A percentile compares a stretch with the other conserved stretches of the same genome.
Evolutionary conservation across 1,140 invertebrate genomes (phyloP).

Genomic region (Temnothorax nylanderi): DNA sequence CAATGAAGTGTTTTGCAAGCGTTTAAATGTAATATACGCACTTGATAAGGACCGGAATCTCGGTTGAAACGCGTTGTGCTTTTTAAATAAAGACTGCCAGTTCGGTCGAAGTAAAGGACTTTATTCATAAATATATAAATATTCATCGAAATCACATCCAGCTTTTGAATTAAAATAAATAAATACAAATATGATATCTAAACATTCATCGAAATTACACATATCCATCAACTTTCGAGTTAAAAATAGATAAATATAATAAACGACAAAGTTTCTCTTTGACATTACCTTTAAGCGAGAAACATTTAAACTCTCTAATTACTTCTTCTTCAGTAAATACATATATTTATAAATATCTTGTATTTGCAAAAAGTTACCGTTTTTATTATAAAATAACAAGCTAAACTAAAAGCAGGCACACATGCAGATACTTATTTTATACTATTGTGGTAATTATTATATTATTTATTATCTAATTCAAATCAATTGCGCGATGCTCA

Average conservation of each 20-base stretch:
- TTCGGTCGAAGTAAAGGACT: too few species aligned
- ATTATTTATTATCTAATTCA: neutral
- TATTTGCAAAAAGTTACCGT: neutral
- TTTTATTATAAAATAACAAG: neutral
- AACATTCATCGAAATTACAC: too few species aligned
- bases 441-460: constrained; percentile 5
- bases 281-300: neutral
- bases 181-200: neutral
- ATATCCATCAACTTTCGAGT: too few species aligned
- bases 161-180: neutral
- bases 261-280: neutral
- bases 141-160: neutral
- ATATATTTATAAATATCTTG: neutral
- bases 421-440: neutral
- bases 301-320: neutral
- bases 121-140: neutral
- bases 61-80: too few species aligned
- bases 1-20: too few species aligned
- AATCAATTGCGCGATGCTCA: neutral
- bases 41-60: too few species aligned
- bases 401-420: neutral
- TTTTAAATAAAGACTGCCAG: too few species aligned
- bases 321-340: neutral
- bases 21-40: too few species aligned
- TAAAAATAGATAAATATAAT: neutral